Evolutionary conservation across 2,888 invertebrate genomes (phyloP), one percentile per base, ranked within the genome.

Genomic region (Brachynemurus nebulosus): DNA sequence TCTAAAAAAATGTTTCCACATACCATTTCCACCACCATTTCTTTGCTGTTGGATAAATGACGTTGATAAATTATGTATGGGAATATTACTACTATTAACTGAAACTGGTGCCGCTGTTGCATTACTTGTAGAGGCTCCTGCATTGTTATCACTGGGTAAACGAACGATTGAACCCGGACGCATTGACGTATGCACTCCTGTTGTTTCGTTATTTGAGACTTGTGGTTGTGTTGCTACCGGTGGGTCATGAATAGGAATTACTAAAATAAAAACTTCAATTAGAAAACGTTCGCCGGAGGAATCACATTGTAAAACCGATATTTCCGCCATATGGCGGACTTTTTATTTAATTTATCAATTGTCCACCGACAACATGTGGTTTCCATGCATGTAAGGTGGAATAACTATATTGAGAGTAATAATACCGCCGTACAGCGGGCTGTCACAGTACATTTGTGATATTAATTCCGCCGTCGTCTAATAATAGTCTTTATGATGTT

Each of bases 201-300:
- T 44, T 7, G 44, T 30, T 19, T 44, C 44, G 17, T 18, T 27
- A 25, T 25, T 25, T 11, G 18, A 18, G 21, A 47, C 47, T 30
- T 51, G 45, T 34, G 52, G 41, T 36, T 49, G 49, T 20, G 51
- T 44, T 30, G 48, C 45, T 9, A 50, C 44, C 20, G 50, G 46
- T 58, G 62, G 60, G 52, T 74, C 74, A 56, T 73, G 74, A 40
- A 72, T 54, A 6, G 74, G 74, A 58, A 74, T 69, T 55, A 63
- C 72, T 68, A 42, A 41, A 41, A 20, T 12, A 35, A 12, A 12
- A 9, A 36, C 16, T 4, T 36, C 17, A 9, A 9, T 9, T 9
- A 9, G 9, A 9, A 9, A 8, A 9, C 8, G 8, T 25, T 25
- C 8, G 8, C 9, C 9, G 27, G 8, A 9, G 9, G 8, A 9